Conservation (phyloP, 1,140 invertebrate species). For the Archivesica marissinica region DNA sequence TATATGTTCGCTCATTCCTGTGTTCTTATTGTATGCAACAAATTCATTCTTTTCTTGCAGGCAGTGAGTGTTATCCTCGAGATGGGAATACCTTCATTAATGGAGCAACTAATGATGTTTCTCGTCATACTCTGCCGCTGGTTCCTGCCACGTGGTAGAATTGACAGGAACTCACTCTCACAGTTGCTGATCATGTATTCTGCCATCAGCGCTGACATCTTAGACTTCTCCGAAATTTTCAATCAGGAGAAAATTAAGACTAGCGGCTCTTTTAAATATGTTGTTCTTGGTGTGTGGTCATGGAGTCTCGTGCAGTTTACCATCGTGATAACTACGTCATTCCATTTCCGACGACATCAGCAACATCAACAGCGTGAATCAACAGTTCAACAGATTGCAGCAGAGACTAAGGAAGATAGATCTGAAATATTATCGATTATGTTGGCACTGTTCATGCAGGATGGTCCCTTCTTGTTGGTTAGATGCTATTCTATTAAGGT, state of each 20-base stretch:
- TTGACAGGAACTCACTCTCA: conserved; percentile 94
- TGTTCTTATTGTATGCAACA: too few species aligned
- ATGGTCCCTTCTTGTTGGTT: conserved; percentile 45
- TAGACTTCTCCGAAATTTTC: conserved; percentile 58
- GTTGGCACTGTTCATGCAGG: conserved; percentile 61
- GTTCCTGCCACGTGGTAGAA: conserved; percentile 91
- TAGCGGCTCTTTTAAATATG: background rate
- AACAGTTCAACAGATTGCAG: background rate
- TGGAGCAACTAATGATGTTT: conserved; percentile 94
- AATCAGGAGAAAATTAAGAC: background rate
- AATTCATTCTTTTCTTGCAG: background rate
- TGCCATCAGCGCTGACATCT: conserved; percentile 52
- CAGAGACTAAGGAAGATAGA: background rate
- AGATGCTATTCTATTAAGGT: conserved; percentile 1
- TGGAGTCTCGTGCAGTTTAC: conserved; percentile 54
- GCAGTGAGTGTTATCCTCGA: background rate
- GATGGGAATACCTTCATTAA: conserved; percentile 75
- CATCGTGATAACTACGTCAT: conserved; percentile 51
- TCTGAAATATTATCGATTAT: conserved; percentile 47
- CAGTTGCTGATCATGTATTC: conserved; percentile 86
- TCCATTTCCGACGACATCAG: conserved; percentile 2
- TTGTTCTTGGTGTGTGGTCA: conserved; percentile 47
- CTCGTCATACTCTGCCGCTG: conserved; percentile 94
- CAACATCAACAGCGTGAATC: background rate
- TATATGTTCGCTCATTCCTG: too few species aligned